A percentile compares a stretch with the other conserved stretches of the same genome.
These are phyloP conservation scores for Cephalopterus ornatus DNA, from an alignment of 2,113 vertebrate species.

Conservation along the genomic window DNA sequence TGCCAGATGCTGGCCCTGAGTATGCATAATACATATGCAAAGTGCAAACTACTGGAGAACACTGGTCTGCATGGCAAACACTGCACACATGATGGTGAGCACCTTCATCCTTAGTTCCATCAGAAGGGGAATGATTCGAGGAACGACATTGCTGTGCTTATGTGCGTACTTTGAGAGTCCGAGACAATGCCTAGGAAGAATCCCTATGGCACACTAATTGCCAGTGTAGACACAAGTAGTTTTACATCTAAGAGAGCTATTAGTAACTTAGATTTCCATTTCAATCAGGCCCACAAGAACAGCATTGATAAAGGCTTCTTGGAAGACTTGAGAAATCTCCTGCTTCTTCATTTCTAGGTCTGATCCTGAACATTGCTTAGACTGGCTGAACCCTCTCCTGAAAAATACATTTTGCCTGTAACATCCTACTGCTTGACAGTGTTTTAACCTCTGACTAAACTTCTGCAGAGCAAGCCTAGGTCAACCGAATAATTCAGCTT, in stretches of 20 bases:
- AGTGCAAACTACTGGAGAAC: not conserved
- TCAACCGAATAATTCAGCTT: not conserved
- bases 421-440: not conserved
- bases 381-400: not conserved
- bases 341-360: not conserved
- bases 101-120: not conserved
- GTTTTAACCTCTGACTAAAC: not conserved
- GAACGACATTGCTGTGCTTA: not conserved
- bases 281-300: not conserved
- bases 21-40: not conserved
- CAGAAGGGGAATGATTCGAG: not conserved
- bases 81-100: not conserved
- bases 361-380: not conserved
- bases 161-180: fast-evolving
- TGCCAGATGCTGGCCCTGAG: not conserved
- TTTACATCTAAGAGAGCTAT: not conserved
- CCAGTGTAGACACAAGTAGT: not conserved
- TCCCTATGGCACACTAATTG: not conserved
- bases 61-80: fast-evolving
- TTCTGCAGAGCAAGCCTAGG: not conserved
- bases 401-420: not conserved
- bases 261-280: not conserved
- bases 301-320: not conserved
- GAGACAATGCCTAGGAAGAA: not conserved
- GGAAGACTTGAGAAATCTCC: not conserved